Percentiles rank a stretch among this genome's conserved stretches.
phyloP scores from a whole-genome alignment of 2,888 invertebrate species.

The Epistrophe eligans region DNA sequence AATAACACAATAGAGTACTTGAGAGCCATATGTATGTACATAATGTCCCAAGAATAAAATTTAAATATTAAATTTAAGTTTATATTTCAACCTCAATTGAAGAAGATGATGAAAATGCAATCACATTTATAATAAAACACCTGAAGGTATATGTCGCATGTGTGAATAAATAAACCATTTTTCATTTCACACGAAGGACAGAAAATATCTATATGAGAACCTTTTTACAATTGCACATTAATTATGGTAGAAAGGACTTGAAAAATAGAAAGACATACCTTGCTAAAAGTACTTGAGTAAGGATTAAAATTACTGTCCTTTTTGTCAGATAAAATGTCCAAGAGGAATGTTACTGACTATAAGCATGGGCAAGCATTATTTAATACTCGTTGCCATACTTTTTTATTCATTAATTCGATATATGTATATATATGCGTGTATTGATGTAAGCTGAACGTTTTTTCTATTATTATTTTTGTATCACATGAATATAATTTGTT shows the following conservation, averaged over 20 bases:
- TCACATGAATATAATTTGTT: too few relatives aligned
- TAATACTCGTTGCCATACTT: too few relatives aligned
- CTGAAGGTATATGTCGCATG: slow-evolving; percentile 1
- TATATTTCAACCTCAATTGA: slow-evolving; percentile 9
- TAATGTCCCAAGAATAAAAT: slow-evolving; percentile 37
- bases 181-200: background rate
- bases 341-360: background rate
- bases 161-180: slow-evolving; percentile 24
- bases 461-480: too few relatives aligned
- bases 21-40: background rate
- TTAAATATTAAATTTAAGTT: slow-evolving; percentile 46
- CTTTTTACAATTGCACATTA: slow-evolving; percentile 46
- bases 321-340: background rate
- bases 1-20: background rate
- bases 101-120: slow-evolving; percentile 13
- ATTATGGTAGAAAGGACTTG: background rate
- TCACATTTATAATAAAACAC: slow-evolving; percentile 13
- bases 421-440: too few relatives aligned
- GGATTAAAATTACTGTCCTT: background rate
- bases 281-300: background rate
- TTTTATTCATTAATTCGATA: too few relatives aligned
- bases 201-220: background rate
- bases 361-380: background rate
- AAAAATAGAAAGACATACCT: slow-evolving; percentile 21
- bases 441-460: too few relatives aligned